Evolutionary conservation across 2,797 vertebrate genomes (phyloP), one percentile per base, ranked within the genome.

Genomic region (Coracias cyanogaster): DNA sequence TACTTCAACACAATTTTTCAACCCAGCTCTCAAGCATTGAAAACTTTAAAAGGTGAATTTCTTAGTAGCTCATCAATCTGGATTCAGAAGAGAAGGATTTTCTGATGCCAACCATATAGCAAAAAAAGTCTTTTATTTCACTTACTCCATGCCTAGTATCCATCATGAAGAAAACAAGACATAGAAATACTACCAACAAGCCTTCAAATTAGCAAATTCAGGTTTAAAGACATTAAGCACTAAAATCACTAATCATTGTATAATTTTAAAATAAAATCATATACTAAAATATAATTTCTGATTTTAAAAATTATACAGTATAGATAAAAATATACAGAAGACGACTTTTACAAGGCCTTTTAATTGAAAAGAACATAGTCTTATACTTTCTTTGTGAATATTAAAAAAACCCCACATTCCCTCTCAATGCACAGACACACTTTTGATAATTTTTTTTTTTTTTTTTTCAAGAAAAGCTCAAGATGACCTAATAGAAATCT

Each of bases 1-100:
- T 82, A 83, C 55, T 83, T 61, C 24, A 81, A 61, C 25, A 80
- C n/a, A 28, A 58, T 62, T 92, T 88, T 65, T 86, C 70, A 88
- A 77, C 31, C 24, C 51, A 72, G 25, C 15, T 86, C 66, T 83
- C 76, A 31, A 73, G 46, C 8, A 58, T 26, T 46, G n/a, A n/a
- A 62, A 92, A 67, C 25, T 72, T 93, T 28, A 81, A 22, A 86
- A 79, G 66, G 77, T 51, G 64, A 31, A 73, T n/a, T 72, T 70
- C 43, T 69, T 13, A 33, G 20, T 58, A 80, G n/a, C 25, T 73
- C 41, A 72, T 67, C 66, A 79, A 41, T 58, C 15, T 86, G 9
- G 72, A 46, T 74, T 79, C 57, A 66, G 39, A 84, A 57, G 46
- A 82, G 8, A 48, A 93, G 57, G n/a, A 29, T 82, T 83, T 90